Base-by-base conservation (phyloP, 2,888 invertebrate species). In the Micropterix aruncella region DNA sequence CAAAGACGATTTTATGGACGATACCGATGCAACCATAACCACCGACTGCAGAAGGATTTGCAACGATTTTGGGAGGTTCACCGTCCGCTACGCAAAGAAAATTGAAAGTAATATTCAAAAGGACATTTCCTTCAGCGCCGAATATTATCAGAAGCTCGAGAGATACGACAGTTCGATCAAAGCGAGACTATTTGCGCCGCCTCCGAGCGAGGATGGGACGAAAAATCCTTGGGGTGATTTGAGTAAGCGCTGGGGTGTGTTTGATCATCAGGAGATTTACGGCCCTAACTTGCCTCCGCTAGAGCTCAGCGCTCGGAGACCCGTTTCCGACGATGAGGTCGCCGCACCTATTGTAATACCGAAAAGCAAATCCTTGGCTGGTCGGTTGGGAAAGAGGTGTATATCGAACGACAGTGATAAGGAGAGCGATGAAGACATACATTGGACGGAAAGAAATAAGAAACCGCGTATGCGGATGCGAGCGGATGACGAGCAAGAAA, bases 401-500 rank as follows among this genome's bases (percentile, higher is more conserved):
- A 58, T 56, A 48, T 56, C 59, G 44, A 53, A 55, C n/a, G 58
- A 60, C 40, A 60, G 65, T 43, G 57, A 61, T 15, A 60, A 61
- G 44, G 70, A 70, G 39, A 65, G 68, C 1, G 62, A 60, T 51
- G 62, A 62, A 49, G 73, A 74, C 46, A 75, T 75, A 50, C 64
- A 69, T 9, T 76, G 76, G 77, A 70, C 70, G 53, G 70, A 65
- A 46, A 74, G 75, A 55, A 75, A 72, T 42, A 83, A 83, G 63
- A 62, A 75, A 40, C 80, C 83, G 5, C 66, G 84, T 54, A 87
- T 88, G 87, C 69, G 85, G 54, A 89, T 89, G 88, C 85, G 83
- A 60, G 89, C 89, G n/a, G 89, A 88, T 62, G 88, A 88, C 57
- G 83, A 85, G 61, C 85, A 86, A 60, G 75, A 77, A 45, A 79